phyloP scores from a whole-genome alignment of 1,140 invertebrate genomes.

The Cydia strobilella region DNA sequence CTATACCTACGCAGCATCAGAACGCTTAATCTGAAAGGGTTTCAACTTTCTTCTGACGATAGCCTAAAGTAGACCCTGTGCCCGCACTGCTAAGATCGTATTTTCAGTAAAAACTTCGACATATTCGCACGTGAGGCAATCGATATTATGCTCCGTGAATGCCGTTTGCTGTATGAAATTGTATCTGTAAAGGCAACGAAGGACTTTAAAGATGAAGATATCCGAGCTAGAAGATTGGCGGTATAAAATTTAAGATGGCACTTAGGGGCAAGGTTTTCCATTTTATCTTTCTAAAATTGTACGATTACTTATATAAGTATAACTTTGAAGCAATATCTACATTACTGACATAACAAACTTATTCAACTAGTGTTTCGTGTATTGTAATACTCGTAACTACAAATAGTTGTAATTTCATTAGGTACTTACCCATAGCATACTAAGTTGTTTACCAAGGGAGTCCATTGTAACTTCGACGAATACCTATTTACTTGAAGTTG shows the following conservation, averaged over 20 bases:
- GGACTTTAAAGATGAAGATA: conserved; percentile 36
- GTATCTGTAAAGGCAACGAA: conserved; percentile 39
- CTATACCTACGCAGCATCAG: conserved; percentile 63
- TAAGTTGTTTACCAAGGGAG: too few species aligned
- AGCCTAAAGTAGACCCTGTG: conserved; percentile 3
- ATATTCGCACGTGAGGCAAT: conserved; percentile 37
- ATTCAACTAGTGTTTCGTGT: not conserved
- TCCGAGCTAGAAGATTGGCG: conserved; percentile 5
- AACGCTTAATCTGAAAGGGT: conserved; percentile 68
- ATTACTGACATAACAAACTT: not conserved
- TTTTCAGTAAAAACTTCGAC: not conserved
- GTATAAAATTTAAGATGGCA: conserved; percentile 28
- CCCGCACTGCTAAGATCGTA: not conserved
- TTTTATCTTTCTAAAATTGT: conserved; percentile 13
- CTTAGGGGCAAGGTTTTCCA: not conserved
- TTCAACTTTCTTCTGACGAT: conserved; percentile 46
- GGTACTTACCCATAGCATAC: too few species aligned
- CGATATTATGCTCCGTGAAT: conserved; percentile 44
- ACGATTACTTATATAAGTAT: not conserved
- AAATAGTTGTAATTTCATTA: too few species aligned
- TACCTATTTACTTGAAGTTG: too few species aligned
- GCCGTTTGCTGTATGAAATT: conserved; percentile 35
- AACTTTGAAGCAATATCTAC: not conserved
- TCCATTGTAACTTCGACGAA: too few species aligned
- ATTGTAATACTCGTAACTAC: too few species aligned